These are phyloP conservation scores for Apoderus coryli DNA, from an alignment of 2,888 invertebrate species.

Conservation along the genomic window DNA sequence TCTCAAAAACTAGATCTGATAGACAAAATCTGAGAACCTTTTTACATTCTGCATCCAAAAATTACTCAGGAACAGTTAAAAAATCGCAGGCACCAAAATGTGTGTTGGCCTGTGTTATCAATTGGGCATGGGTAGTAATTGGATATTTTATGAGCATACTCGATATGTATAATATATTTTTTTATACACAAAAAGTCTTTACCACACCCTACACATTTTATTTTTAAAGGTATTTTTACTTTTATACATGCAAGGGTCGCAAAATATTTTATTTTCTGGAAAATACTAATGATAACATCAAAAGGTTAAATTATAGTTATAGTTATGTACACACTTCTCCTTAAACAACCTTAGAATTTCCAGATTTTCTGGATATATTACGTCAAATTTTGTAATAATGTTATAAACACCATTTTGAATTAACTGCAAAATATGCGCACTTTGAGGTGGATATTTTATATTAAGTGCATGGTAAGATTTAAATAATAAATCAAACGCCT, in stretches of 20 bases:
- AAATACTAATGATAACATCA: too few relatives aligned
- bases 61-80: too few relatives aligned
- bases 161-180: slow-evolving; percentile 8
- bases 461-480: slow-evolving; percentile 5
- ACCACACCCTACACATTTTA: slow-evolving; percentile 5
- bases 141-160: slow-evolving; percentile 3
- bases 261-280: too few relatives aligned
- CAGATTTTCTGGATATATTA: background rate
- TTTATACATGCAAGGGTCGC: too few relatives aligned
- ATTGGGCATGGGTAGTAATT: slow-evolving; percentile 8
- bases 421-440: slow-evolving; percentile 5
- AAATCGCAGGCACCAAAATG: too few relatives aligned
- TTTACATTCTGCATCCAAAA: too few relatives aligned
- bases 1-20: too few relatives aligned
- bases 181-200: slow-evolving; percentile 5
- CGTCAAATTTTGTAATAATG: slow-evolving; percentile 3
- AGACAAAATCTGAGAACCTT: too few relatives aligned
- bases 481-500: slow-evolving; percentile 7
- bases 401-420: slow-evolving; percentile 5
- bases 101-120: too few relatives aligned
- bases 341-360: background rate
- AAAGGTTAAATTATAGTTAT: too few relatives aligned
- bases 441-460: slow-evolving; percentile 5
- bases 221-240: too few relatives aligned
- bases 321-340: too few relatives aligned